A percentile compares a stretch with the other conserved stretches of the same genome.
These are phyloP conservation scores for Cherax destructor DNA, from an alignment of 1,140 invertebrate species.

Conservation along the genomic window DNA sequence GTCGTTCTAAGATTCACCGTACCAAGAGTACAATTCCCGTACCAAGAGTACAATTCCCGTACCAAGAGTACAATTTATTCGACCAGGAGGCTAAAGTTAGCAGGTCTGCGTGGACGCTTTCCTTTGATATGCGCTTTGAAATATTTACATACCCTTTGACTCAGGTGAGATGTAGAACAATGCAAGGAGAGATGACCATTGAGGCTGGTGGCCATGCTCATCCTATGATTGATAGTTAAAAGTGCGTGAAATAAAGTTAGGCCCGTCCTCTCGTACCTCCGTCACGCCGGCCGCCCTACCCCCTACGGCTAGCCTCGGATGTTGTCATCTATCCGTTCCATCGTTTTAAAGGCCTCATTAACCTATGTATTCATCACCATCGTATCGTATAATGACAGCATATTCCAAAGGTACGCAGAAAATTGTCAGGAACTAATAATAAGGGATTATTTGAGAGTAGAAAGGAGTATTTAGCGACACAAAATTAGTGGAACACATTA, in stretches of 20 bases:
- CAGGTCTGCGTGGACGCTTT: too few species aligned
- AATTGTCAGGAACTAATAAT: too few species aligned
- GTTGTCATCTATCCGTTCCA: not conserved
- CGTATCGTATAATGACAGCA: too few species aligned
- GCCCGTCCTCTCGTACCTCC: slow-evolving; percentile 16
- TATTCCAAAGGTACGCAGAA: too few species aligned
- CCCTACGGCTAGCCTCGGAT: not conserved
- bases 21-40: too few species aligned
- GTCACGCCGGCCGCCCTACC: slow-evolving; percentile 39
- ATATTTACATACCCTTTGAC: slow-evolving; percentile 13
- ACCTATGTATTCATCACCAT: too few species aligned
- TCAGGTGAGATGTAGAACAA: slow-evolving; percentile 36
- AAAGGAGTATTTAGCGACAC: not conserved
- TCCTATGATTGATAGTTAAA: slow-evolving; percentile 63
- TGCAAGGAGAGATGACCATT: slow-evolving; percentile 40
- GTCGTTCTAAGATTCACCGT: too few species aligned
- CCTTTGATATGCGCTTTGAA: not conserved
- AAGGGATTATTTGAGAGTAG: too few species aligned
- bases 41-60: too few species aligned
- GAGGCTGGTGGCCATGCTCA: slow-evolving; percentile 17
- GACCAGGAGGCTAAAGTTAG: too few species aligned
- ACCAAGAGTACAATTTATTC: too few species aligned
- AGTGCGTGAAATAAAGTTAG: slow-evolving; percentile 62
- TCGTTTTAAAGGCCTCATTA: too few species aligned
- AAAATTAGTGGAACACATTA: not conserved